Evolutionary conservation across 2,888 invertebrate species (phyloP).

Genomic region (Trachelus iudaicus): DNA sequence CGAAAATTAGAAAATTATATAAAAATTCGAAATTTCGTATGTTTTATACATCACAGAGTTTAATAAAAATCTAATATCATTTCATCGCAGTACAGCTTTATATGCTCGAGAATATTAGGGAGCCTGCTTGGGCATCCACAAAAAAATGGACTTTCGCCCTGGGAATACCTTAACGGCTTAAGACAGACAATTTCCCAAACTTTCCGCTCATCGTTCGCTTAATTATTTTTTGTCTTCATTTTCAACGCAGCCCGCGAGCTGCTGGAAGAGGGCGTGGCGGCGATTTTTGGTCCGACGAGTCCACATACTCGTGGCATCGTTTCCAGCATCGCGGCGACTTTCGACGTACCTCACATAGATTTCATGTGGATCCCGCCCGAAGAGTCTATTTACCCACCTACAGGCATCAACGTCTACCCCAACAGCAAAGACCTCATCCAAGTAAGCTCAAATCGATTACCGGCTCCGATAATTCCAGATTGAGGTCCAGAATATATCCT

Average conservation of each 20-base stretch:
- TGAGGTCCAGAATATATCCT: neutral
- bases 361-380: constrained; percentile 77
- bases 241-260: constrained; percentile 82
- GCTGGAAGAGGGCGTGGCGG: constrained; percentile 87
- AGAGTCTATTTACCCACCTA: constrained; percentile 66
- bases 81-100: too few relatives aligned
- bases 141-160: too few relatives aligned
- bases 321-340: constrained; percentile 82
- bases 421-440: constrained; percentile 43
- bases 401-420: constrained; percentile 79
- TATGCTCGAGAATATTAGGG: too few relatives aligned
- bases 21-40: too few relatives aligned
- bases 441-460: constrained; percentile 28
- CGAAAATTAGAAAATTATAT: too few relatives aligned
- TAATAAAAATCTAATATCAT: too few relatives aligned
- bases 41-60: too few relatives aligned
- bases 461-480: neutral
- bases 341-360: constrained; percentile 89
- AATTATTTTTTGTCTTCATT: neutral
- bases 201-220: neutral
- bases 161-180: neutral
- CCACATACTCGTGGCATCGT: constrained; percentile 87
- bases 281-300: constrained; percentile 92
- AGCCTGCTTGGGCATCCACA: too few relatives aligned
- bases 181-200: neutral